phyloP scores from a whole-genome alignment of 1,140 invertebrate species.

The Megalonaias nervosa region DNA sequence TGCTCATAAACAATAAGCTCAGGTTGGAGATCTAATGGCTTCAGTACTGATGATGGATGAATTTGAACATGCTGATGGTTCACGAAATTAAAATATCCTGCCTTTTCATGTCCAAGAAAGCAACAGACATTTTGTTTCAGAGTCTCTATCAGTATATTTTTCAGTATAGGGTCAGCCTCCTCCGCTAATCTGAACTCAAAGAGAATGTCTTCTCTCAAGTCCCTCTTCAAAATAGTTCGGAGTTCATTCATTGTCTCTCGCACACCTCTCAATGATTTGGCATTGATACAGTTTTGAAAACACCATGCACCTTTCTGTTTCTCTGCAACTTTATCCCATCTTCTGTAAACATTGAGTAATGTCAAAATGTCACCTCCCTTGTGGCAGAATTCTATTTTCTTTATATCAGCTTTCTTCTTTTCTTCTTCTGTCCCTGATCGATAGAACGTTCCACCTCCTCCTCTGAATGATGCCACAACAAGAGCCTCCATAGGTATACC shows the following conservation, averaged over 20 bases:
- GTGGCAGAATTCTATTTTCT: constrained; percentile 82
- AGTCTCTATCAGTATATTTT: constrained; percentile 45
- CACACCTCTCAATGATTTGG: constrained; percentile 51
- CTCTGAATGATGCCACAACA: constrained; percentile 50
- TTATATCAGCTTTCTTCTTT: constrained; percentile 76
- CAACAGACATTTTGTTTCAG: constrained; percentile 44
- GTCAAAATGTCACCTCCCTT: constrained; percentile 93
- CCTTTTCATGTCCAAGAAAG: constrained; percentile 53
- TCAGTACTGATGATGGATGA: constrained; percentile 60
- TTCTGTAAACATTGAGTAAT: constrained; percentile 89
- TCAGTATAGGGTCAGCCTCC: constrained; percentile 26
- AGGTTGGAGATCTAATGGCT: constrained; percentile 39
- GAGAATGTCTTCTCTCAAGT: constrained; percentile 36
- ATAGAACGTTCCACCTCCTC: constrained; percentile 51
- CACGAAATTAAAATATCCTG: constrained; percentile 51
- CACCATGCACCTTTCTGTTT: constrained; percentile 58
- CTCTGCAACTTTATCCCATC: constrained; percentile 52
- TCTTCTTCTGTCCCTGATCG: constrained; percentile 73
- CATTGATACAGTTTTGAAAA: constrained; percentile 56
- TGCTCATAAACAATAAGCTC: constrained; percentile 56
- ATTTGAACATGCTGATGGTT: constrained; percentile 46
- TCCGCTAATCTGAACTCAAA: constrained; percentile 37
- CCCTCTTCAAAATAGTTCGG: constrained; percentile 43
- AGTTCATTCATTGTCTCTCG: constrained; percentile 57
- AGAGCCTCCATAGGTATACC: constrained; percentile 76